Evolutionary conservation across 2,888 invertebrate genomes (phyloP), one percentile per base, ranked within the genome.

Genomic region (Odontothrips loti): DNA sequence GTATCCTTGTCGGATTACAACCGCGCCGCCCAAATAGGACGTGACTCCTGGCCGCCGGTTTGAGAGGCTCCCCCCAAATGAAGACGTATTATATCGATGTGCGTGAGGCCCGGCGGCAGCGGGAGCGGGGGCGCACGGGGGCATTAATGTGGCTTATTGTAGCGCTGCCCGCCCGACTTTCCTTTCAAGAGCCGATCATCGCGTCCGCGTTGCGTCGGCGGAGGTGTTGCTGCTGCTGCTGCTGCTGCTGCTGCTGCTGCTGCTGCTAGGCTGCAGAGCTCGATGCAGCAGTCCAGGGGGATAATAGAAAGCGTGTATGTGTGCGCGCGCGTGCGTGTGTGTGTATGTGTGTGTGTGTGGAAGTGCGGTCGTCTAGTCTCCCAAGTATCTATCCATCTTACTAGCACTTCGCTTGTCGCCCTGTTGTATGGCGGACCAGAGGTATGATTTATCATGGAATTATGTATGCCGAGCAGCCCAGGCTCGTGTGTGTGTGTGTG

Each of bases 101-200:
- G 58, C 68, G 23, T 68, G 68, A 6, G 68, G n/a, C n/a, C 15
- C 58, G 20, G 58, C 51, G 58, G 20, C 20, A 11, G 20, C 58
- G 15, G 58, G 58, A 1, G 58, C 58, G 15, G 58, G 15, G 17
- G 15, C 68, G 68, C 68, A 75, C 68, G 12, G 23, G 68, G 68
- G 68, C 68, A 75, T 75, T 75, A 75, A 75, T 75, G 68, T 75
- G 68, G 68, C 68, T 75, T 75, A 75, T 75, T 75, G 68, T 75
- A 12, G 12, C 27, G 68, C 58, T 17, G 17, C 6, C 34, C 34
- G 34, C 3, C 34, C 34, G 34, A 43, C 34, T 43, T 43, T 43
- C 34, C 34, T 43, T 43, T 43, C 34, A 43, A 6, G 34, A 43
- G 34, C 34, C 34, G 34, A 43, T 43, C 34, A 43, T 43, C 58